Base-by-base conservation (phyloP, 2,888 invertebrate genomes). In the Ormia ochracea region DNA sequence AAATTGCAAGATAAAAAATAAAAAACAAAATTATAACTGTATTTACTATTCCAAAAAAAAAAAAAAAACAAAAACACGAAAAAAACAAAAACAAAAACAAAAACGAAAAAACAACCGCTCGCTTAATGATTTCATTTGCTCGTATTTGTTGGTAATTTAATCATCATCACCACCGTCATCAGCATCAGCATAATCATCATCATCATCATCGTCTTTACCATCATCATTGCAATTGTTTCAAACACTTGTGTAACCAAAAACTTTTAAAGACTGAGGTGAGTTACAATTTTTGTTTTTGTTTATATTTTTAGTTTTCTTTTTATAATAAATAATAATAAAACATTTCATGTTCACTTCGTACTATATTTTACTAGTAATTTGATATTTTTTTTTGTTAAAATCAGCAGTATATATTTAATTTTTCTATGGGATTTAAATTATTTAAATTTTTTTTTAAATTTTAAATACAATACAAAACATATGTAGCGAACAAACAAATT, bases 221-320 rank as follows among this genome's bases (percentile, higher is more conserved):
- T 72, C 21, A 50, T 52, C 6, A 41, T 48, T 65, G 12, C 63
- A 38, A 45, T 69, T 68, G 68, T 76, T 73, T 65, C 19, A 58
- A 65, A 58, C 61, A 63, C 69, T 76, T 63, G 76, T 76, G 80
- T 80, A 80, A 76, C 80, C 80, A 76, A 80, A 80, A 76, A 80
- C 80, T 80, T 80, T 80, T 80, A 72, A 76, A 80, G 76, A 75
- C 80, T 80, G 80, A 80, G 78, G 74, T 77, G 66, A 81, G 78
- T 78, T 72, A 43, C 38, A 45, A 12, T 38, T 54, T 50, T 21
- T 43, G 12, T 43, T 43, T 50, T 56, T 43, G 9, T 31, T 52
- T 19, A 31, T 43, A n/a, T 28, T 36, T 43, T 33, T 63, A 48
- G 14, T 77, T 74, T 54, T 28, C 14, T 65, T 66, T 63, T 79